Base-by-base conservation (phyloP, 2,888 invertebrate genomes). In the Tholera decimalis region DNA sequence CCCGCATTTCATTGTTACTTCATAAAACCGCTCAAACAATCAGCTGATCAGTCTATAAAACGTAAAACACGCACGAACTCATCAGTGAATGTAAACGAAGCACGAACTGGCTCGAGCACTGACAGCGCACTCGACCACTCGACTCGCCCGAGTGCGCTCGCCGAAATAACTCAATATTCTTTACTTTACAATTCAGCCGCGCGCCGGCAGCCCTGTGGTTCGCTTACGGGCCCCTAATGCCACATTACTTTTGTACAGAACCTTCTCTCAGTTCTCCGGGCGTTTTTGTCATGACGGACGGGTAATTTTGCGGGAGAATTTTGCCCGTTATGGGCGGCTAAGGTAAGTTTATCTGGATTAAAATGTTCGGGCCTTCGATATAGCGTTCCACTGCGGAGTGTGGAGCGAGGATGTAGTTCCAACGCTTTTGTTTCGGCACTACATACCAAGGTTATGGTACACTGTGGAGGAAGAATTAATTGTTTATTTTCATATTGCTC, bases 281-380 rank as follows among this genome's bases (percentile, higher is more conserved):
- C 76, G 82, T 82, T 83, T 86, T 85, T 84, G 85, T 84, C 79
- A 83, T 83, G 84, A 84, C 84, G 83, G 77, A 76, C 84, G 81
- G 77, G 77, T 77, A 78, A 84, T 84, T 86, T 77, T 78, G 79
- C 79, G 79, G 76, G 51, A 15, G 73, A 79, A 69, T 82, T 82
- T 73, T 56, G 71, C 65, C 80, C 82, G 75, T 75, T 81, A 82
- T 64, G 72, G 70, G 37, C 64, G 68, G 68, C 74, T 57, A 70
- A 81, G 80, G 82, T 79, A 82, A 82, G 68, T 77, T 79, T 79
- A 76, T 73, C 71, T 62, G 82, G 77, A 82, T 81, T 77, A 81
- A 81, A 81, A 77, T 79, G 77, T 75, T 72, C 65, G 60, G 59
- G 58, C 62, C 64, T 55, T 67, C 70, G 64, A 79, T 78, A 63